Evolutionary conservation across 1,140 invertebrate species (phyloP).

Genomic region (Heliconius himera): DNA sequence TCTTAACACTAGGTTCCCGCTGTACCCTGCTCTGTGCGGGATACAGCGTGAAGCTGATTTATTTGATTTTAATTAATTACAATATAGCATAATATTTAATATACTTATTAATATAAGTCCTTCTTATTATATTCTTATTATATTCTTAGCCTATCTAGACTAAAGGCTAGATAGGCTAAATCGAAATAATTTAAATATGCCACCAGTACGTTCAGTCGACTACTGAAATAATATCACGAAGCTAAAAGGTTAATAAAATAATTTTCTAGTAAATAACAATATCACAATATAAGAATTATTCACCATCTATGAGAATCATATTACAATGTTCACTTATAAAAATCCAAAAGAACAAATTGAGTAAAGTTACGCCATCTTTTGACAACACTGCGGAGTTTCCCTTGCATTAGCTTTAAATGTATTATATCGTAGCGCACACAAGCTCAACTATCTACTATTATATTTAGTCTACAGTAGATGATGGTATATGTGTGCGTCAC

Average conservation of each 20-base stretch:
- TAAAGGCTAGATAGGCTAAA: no score
- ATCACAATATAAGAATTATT: not conserved
- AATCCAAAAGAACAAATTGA: not conserved
- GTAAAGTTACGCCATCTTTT: constrained; percentile 47
- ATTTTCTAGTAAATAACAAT: not conserved
- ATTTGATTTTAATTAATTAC: no score
- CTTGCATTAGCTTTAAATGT: constrained; percentile 15
- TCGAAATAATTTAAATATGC: no score
- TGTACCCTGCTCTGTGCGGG: no score
- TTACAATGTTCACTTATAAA: not conserved
- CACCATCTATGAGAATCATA: not conserved
- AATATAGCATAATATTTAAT: no score
- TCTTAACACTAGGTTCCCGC: no score
- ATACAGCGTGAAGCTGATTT: no score
- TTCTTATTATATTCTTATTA: no score
- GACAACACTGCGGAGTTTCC: not conserved
- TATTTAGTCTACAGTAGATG: constrained; percentile 38
- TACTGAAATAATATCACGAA: not conserved
- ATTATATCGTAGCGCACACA: constrained; percentile 32
- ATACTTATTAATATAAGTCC: no score
- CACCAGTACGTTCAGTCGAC: not conserved
- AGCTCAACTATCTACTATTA: constrained; percentile 22
- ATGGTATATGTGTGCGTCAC: constrained; percentile 32
- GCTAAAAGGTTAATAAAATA: not conserved
- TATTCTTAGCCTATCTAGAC: no score